Conservation (phyloP, 2,797 vertebrate species). For the Enoplosus armatus region DNA sequence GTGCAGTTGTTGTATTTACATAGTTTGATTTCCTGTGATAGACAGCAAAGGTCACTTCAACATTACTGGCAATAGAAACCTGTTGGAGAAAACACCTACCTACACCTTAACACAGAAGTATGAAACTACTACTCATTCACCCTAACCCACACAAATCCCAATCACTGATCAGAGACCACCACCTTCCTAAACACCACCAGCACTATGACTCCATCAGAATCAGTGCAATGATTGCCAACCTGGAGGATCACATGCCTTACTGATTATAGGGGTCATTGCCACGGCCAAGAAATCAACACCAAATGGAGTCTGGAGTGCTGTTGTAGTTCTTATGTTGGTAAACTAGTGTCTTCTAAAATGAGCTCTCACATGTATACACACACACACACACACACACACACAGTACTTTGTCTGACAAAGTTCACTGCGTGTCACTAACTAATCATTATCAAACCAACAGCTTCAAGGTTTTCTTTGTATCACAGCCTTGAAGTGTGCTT, state of each 20-base stretch:
- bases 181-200: neutral
- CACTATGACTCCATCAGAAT: neutral
- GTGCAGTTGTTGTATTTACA: neutral
- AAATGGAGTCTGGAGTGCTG: too few species aligned
- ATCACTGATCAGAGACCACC: neutral
- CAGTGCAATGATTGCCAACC: neutral
- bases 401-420: constrained; percentile 14
- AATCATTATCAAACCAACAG: neutral
- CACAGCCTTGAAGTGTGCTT: neutral
- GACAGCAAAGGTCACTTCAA: neutral
- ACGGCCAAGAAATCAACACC: neutral
- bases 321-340: neutral
- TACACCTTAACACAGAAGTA: neutral
- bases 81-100: neutral
- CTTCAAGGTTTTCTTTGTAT: neutral
- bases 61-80: neutral
- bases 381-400: neutral
- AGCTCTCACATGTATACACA: neutral
- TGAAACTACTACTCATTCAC: neutral
- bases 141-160: neutral
- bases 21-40: constrained; percentile 18
- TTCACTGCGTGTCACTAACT: neutral
- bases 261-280: neutral
- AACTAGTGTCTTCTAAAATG: neutral
- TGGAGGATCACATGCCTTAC: neutral